Conservation (phyloP, 2,113 vertebrate genomes). For the Nyctibius bracteatus region DNA sequence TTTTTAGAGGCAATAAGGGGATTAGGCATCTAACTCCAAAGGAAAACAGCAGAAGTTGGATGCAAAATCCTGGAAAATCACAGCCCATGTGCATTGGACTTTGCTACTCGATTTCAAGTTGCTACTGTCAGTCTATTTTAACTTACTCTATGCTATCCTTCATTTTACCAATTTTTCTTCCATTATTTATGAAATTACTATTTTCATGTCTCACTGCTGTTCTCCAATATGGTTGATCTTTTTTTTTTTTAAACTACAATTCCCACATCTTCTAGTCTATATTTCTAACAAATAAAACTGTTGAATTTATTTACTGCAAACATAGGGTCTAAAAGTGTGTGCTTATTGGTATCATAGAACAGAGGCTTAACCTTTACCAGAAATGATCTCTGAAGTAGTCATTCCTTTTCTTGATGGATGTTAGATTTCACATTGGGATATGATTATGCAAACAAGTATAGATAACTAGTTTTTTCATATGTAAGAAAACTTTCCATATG, state of each 20-base stretch:
- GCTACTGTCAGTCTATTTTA: background rate
- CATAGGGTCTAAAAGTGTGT: rapidly evolving
- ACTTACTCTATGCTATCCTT: background rate
- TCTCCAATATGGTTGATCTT: background rate
- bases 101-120: background rate
- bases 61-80: background rate
- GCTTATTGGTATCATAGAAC: background rate
- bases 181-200: background rate
- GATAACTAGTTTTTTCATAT: background rate
- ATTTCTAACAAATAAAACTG: background rate
- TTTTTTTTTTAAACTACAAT: background rate
- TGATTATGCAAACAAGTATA: background rate
- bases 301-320: background rate
- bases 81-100: rapidly evolving
- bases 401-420: background rate
- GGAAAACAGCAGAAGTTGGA: background rate
- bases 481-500: background rate
- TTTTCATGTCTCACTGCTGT: background rate
- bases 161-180: background rate
- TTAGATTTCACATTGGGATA: background rate
- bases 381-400: background rate
- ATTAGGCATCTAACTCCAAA: background rate
- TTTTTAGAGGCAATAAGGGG: background rate
- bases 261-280: background rate
- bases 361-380: background rate